Base-by-base conservation (phyloP, 2,797 vertebrate genomes). In the Rachycentron canadum region DNA sequence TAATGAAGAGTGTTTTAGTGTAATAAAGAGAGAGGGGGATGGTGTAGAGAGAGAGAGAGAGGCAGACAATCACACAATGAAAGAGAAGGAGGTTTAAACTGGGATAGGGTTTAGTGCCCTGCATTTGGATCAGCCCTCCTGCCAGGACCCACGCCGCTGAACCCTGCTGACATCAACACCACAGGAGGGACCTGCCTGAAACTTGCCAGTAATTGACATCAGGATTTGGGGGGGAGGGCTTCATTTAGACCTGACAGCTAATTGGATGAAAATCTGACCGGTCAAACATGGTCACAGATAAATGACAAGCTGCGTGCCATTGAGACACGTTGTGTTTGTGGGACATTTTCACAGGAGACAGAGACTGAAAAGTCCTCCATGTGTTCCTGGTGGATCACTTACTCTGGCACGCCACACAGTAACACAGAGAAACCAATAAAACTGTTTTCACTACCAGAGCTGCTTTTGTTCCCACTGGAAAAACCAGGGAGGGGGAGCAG, bases 1-100 rank as follows among this genome's bases (percentile, higher is more conserved):
- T 86, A 82, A 89, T 77, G 69, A 80, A 71, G 52, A 89, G 76
- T 47, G 52, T 64, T 60, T 63, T 1, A 59, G 61, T 47, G 38
- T 25, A 58, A 61, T 68, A 56, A 69, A 60, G 26, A 58, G 25
- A 56, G 16, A 25, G 28, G 8, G 25, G 53, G 52, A 19, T 6
- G 6, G n/a, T n/a, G n/a, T n/a, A n/a, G n/a, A n/a, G 59, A 69
- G 32, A 47, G n/a, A 60, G 13, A 38, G 34, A 69, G 41, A 60
- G 34, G 43, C 19, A 28, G 17, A 64, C 41, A 59, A 57, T 23
- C 5, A 23, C 41, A 36, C 34, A 28, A 11, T 17, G 55, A 38
- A 50, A 25, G 36, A 60, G 50, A 38, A 1, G 17, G 45, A 77
- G 26, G 30, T 79, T 75, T 49, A 17, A 32, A 32, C 30, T 34